These are phyloP conservation scores for Linepithema humile DNA, from an alignment of 1,140 invertebrate genomes.

Conservation along the genomic window DNA sequence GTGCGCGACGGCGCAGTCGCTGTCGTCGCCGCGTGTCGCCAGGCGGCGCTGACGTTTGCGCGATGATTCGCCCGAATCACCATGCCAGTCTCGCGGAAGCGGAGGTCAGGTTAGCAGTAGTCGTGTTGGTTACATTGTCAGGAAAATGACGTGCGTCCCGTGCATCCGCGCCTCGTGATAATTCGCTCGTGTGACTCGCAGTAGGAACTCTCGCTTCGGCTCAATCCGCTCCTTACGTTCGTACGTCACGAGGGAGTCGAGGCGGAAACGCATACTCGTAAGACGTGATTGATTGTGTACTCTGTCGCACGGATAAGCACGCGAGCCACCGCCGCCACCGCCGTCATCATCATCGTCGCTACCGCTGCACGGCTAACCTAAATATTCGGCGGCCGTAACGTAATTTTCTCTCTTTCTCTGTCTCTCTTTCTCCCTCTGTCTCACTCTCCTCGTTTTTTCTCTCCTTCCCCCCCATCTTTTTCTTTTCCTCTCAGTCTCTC, in stretches of 20 bases:
- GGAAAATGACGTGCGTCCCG: slow-evolving; percentile 86
- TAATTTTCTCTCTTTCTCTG: slow-evolving; percentile 55
- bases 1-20: slow-evolving; percentile 32
- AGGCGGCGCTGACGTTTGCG: slow-evolving; percentile 66
- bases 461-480: background rate
- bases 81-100: slow-evolving; percentile 75
- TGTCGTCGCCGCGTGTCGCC: slow-evolving; percentile 53
- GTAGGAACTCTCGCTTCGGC: background rate
- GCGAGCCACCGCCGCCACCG: background rate
- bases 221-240: slow-evolving; percentile 80
- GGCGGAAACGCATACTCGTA: slow-evolving; percentile 21
- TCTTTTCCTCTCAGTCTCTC: background rate
- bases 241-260: background rate
- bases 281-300: too few relatives aligned
- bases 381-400: slow-evolving; percentile 71
- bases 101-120: slow-evolving; percentile 81
- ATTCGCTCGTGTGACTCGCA: slow-evolving; percentile 19
- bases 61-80: slow-evolving; percentile 68
- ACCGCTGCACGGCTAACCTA: slow-evolving; percentile 63
- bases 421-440: background rate
- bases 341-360: background rate
- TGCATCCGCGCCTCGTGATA: slow-evolving; percentile 86
- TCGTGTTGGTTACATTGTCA: slow-evolving; percentile 77
- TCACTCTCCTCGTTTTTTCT: background rate
- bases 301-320: slow-evolving; percentile 19